Base-by-base conservation (phyloP, 64 coral and sea anemone species). In the Hydrozoanthus tunicans region DNA sequence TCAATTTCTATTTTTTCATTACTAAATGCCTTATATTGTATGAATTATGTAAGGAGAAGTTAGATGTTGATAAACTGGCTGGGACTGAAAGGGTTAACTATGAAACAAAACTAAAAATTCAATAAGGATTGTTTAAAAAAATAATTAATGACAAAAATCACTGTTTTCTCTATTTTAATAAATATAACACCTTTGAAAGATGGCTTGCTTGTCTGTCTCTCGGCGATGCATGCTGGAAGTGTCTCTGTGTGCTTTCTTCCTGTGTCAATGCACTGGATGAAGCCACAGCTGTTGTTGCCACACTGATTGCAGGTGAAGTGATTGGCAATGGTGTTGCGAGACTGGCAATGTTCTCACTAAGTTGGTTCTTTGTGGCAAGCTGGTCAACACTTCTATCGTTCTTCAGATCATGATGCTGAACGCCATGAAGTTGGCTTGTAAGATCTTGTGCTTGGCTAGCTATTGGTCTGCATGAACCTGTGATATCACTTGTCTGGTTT, bases 141-240 rank as follows among this genome's bases (percentile, higher is more conserved):
- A 2, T 43, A 20, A 20, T 20, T 20, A 20, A 20, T 20, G 20
- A 43, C 32, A 43, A 43, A 43, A 43, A 43, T 43, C 32, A 43
- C 32, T 43, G 32, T 43, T 43, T 43, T 43, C 32, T 43, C 32
- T 43, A 43, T 12, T 17, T 85, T 32, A 25, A 9, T 53, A 68
- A 51, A 12, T 4, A 51, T 63, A 26, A 5, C 69, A 93, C 91
- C 80, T 93, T 77, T 79, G 91, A 60, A 27, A 86, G 79, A 32
- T 91, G 95, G 9, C 68, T 14, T 7, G 56, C 13, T 24, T 75
- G 84, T 73, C 84, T 88, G 6, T 75, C 90, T 6, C 79, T 90
- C 4, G 95, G 94, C 61, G 91, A 93, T 15, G 94, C 57, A 89
- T 96, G 95, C 77, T 94, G 95, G 62, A 91, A 96, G 83, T 96